Percentiles rank a stretch among this genome's conserved stretches.
phyloP scores from a whole-genome alignment of 2,113 vertebrate genomes.

The Zingel zingel region DNA sequence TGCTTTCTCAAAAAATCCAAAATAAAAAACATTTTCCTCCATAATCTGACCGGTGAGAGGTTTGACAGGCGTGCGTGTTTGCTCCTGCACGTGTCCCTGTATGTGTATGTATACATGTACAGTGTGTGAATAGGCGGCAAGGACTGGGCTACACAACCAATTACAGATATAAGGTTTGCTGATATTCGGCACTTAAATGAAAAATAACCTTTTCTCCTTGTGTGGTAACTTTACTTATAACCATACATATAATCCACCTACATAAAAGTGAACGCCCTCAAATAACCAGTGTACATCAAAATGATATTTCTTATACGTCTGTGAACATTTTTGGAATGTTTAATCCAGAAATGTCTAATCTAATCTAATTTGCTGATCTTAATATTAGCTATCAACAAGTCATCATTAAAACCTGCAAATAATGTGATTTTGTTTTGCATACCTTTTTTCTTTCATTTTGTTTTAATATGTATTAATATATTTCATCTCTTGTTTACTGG shows the following conservation, averaged over 20 bases:
- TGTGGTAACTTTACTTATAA: not conserved
- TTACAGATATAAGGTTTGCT: not conserved
- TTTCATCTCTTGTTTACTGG: not conserved
- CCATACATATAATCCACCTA: not conserved
- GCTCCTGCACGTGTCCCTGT: constrained; percentile 7
- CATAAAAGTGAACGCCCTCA: not conserved
- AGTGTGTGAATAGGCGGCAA: constrained; percentile 9
- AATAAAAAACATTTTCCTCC: constrained; percentile 73
- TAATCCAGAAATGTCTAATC: not conserved
- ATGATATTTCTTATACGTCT: not conserved
- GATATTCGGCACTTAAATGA: constrained; percentile 16
- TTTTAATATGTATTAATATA: not conserved
- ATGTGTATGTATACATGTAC: not conserved
- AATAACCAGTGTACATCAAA: not conserved
- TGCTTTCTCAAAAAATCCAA: constrained; percentile 63
- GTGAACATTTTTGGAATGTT: not conserved
- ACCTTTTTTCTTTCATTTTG: not conserved
- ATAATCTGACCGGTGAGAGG: constrained; percentile 46
- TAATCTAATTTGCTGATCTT: not conserved
- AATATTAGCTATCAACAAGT: not conserved
- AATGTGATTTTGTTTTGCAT: not conserved
- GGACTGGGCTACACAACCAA: constrained; percentile 23
- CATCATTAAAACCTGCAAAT: not conserved
- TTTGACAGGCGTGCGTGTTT: constrained; percentile 38
- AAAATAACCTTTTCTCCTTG: not conserved